Evolutionary conservation across 2,113 vertebrate species (phyloP), one percentile per base, ranked within the genome.

Genomic region (Herpailurus yagouaroundi): DNA sequence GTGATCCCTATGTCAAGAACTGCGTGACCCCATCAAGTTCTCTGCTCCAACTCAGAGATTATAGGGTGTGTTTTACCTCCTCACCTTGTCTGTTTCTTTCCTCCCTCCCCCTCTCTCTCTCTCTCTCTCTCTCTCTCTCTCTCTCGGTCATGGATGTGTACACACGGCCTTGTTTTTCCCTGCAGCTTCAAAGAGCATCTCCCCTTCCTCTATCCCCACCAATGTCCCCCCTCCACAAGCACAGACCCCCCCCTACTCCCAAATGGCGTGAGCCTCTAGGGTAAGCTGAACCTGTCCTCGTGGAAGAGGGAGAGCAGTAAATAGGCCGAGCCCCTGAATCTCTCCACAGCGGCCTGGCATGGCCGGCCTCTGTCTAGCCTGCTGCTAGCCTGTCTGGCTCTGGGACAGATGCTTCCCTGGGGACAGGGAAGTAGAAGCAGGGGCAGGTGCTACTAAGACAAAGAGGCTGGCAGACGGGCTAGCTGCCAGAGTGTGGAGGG

Each of bases 391-490:
- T 14, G 27, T 16, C 91, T 93, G 73, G 68, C 80, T 90, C 66
- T 64, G 33, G 36, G 38, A 64, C 63, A 64, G 77, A 68, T 13
- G 41, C 73, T 45, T 66, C 45, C 38, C 52, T 21, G 7, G 71
- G 25, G 18, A 14, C 38, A 55, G 27, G 55, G 15, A 63, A 45
- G 38, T 14, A 15, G 55, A 41, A 81, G 41, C 60, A 71, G 48
- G n/a, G 55, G 38, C 66, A 94, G 69, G 55, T 92, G 69, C 38
- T 71, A 4, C 68, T 2, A 27, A 95, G 74, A 93, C 83, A 93
- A 73, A 94, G 86, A 69, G 74, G 60, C 88, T 7, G 18, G 31
- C 73, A 77, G 77, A 33, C 10, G 7, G 84, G 86, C 38, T 48
- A 81, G 74, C 41, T 95, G 92, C 80, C 94, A 92, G 64, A 1